Evolutionary conservation across 2,113 vertebrate genomes (phyloP), one percentile per base, ranked within the genome.

Genomic region (Asarcornis scutulata): DNA sequence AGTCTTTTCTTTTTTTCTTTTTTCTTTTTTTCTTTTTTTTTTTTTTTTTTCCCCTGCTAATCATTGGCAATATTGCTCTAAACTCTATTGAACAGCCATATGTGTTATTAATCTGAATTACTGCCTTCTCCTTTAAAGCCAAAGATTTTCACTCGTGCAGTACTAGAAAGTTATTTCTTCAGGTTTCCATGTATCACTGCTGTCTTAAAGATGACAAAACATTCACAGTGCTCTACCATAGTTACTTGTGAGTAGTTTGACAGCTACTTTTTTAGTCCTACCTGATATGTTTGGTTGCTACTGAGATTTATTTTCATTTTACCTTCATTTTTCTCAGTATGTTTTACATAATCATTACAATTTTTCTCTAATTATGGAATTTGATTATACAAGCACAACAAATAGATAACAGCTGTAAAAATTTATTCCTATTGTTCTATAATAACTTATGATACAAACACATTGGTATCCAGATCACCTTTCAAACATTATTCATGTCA

Each of bases 351-450:
- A 83, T 78, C 59, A 17, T 86, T 86, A 72, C 16, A 66, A 2
- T 72, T 88, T 94, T 94, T 90, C 32, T 78, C 36, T 90, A 80
- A 86, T 92, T 74, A 52, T 29, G 8, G 14, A 62, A 90, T 88
- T 78, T 90, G 13, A 74, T 86, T 88, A 59, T 62, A 58, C n/a
- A 93, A 13, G 53, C 40, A 53, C 9, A 80, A 58, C 7, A 80
- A 8, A 79, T 3, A 73, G 27, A 21, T 17, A 83, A 87, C 32
- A 89, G 36, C 21, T 78, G 40, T 46, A 74, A 31, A 77, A 16
- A 7, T 59, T 78, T 2, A 86, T 81, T 92, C 25, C 46, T 74
- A 46, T 78, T 81, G 89, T 94, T 87, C 21, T 77, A 29, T 58
- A 26, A 53, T 88, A 86, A 46, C 7, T 86, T 86, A 32, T 14